Evolutionary conservation across 2,113 vertebrate species (phyloP).

Genomic region (Vidua macroura): DNA sequence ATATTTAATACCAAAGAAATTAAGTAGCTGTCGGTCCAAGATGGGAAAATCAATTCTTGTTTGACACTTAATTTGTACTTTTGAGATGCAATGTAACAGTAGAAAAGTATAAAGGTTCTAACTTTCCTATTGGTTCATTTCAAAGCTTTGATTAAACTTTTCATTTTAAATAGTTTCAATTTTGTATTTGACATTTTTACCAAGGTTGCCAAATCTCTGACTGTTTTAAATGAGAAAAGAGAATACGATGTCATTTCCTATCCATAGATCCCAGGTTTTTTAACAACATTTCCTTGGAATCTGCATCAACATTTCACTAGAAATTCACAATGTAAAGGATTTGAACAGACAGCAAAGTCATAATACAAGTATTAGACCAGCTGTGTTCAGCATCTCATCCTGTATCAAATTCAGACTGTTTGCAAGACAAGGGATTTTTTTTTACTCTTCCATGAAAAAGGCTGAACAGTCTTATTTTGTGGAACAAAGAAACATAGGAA

Average conservation of each 20-base stretch:
- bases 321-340: constrained; percentile 6
- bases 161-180: constrained; percentile 27
- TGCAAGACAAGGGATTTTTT: not conserved
- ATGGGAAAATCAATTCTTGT: constrained; percentile 49
- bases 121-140: constrained; percentile 30
- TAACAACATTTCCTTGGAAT: constrained; percentile 10
- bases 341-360: constrained; percentile 31
- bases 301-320: constrained; percentile 16
- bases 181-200: constrained; percentile 42
- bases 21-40: constrained; percentile 19
- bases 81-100: constrained; percentile 31
- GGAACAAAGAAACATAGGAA: not conserved
- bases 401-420: constrained; percentile 4
- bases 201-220: constrained; percentile 3
- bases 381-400: not conserved
- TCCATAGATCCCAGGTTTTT: not conserved
- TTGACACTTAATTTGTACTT: constrained; percentile 60
- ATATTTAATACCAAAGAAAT: constrained; percentile 57
- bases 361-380: not conserved
- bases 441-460: not conserved
- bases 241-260: constrained; percentile 15
- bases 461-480: not conserved
- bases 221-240: constrained; percentile 36
- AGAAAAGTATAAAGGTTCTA: constrained; percentile 20
- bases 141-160: constrained; percentile 40